A percentile compares a stretch with the other conserved stretches of the same genome.
These are phyloP conservation scores for Odocoileus virginianus DNA, from an alignment of 2,113 vertebrate genomes.

Conservation along the genomic window DNA sequence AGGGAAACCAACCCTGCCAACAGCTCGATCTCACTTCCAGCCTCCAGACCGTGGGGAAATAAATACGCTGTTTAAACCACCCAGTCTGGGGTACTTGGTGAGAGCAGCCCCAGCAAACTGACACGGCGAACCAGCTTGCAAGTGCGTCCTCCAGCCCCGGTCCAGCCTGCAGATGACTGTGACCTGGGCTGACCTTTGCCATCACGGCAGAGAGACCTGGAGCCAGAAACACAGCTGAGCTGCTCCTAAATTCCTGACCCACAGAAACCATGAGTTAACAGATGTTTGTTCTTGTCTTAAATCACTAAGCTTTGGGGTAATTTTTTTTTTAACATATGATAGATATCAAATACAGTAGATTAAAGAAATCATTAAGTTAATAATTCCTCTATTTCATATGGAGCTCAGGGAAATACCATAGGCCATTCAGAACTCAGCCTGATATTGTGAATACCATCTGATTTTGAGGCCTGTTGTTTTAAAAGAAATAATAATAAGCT, in stretches of 20 bases:
- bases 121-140: not conserved
- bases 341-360: not conserved
- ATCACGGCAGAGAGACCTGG: not conserved
- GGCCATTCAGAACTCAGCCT: not conserved
- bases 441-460: not conserved
- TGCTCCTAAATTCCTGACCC: not conserved
- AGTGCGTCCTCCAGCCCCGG: rapidly evolving
- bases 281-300: not conserved
- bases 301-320: not conserved
- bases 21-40: not conserved
- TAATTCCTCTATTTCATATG: not conserved
- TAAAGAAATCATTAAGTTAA: not conserved
- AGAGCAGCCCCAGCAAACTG: not conserved
- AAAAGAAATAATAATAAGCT: not conserved
- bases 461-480: not conserved
- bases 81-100: rapidly evolving
- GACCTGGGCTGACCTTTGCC: not conserved
- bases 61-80: not conserved
- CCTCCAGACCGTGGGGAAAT: not conserved
- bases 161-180: not conserved
- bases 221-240: not conserved
- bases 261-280: not conserved
- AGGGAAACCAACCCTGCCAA: not conserved
- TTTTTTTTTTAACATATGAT: not conserved
- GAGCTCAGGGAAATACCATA: not conserved